phyloP scores from a whole-genome alignment of 1,140 invertebrate genomes.

The Monochamus saltuarius region DNA sequence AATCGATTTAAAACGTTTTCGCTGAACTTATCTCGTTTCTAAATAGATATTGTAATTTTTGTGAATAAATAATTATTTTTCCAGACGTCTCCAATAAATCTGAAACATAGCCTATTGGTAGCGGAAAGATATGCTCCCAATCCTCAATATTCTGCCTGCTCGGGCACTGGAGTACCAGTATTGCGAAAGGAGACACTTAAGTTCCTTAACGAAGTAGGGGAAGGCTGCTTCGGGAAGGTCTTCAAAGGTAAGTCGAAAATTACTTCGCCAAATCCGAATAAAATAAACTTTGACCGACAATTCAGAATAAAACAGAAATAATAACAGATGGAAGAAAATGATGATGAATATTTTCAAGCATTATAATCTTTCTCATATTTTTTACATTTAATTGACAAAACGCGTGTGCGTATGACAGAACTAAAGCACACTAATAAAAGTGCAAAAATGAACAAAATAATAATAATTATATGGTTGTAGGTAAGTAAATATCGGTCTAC shows the following conservation, averaged over 20 bases:
- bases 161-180: constrained; percentile 61
- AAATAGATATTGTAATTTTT: too few species aligned
- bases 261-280: background rate
- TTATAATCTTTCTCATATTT: too few species aligned
- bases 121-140: constrained; percentile 75
- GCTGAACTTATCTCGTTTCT: too few species aligned
- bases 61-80: constrained; percentile 12
- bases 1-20: too few species aligned
- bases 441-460: too few species aligned
- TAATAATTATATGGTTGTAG: too few species aligned
- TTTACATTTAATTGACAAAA: too few species aligned
- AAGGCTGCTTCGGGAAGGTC: constrained; percentile 91
- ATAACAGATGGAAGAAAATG: background rate
- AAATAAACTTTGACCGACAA: background rate
- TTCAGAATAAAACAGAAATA: background rate
- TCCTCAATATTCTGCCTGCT: constrained; percentile 70
- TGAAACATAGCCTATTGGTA: constrained; percentile 63
- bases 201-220: constrained; percentile 78
- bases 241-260: constrained; percentile 68
- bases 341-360: too few species aligned
- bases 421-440: too few species aligned
- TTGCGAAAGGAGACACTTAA: constrained; percentile 64
- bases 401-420: too few species aligned
- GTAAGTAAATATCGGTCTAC: too few species aligned
- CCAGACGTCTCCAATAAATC: constrained; percentile 55